Base-by-base conservation (phyloP, 2,888 invertebrate species). In the Drosophila neotestacea region DNA sequence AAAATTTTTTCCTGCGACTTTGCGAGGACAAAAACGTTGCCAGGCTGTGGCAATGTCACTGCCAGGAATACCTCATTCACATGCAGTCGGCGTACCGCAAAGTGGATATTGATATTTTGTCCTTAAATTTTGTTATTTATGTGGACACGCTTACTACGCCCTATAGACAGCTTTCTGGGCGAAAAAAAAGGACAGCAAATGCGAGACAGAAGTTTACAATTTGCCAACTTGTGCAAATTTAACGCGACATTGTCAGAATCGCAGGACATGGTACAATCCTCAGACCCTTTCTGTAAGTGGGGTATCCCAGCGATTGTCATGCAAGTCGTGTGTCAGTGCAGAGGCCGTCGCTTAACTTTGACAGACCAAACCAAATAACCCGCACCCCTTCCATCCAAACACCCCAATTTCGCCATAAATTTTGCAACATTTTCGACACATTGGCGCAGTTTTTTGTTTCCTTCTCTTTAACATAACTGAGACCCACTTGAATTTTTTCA, bases 51-150 rank as follows among this genome's bases (percentile, higher is more conserved):
- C 36, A 46, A 30, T 60, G 74, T 54, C 63, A 46, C 54, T 36
- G 46, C 36, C 46, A 46, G 56, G 13, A 44, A 36, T 10, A 30
- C 50, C 89, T 85, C 85, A 89, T 91, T 90, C 83, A 78, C 79
- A 92, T 92, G 91, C 92, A 87, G 90, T 81, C 82, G 85, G 88
- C 91, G 89, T 92, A 66, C 77, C 81, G 77, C 85, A 92, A 92
- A 92, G 92, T 92, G 92, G 92, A 92, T 92, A 92, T 92, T 92
- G 92, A 92, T 92, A 92, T 92, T 92, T 92, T 91, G 92, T 91
- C 87, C 90, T 91, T 89, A 91, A 91, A 91, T 91, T 91, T 86
- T 90, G 89, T 92, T 92, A 92, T 92, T 92, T 92, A 92, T 92
- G 92, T 91, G 87, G 79, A 76, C 77, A 80, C 73, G 71, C 71